phyloP scores from a whole-genome alignment of 1,140 invertebrate genomes.

The Dinothrombium tinctorium region DNA sequence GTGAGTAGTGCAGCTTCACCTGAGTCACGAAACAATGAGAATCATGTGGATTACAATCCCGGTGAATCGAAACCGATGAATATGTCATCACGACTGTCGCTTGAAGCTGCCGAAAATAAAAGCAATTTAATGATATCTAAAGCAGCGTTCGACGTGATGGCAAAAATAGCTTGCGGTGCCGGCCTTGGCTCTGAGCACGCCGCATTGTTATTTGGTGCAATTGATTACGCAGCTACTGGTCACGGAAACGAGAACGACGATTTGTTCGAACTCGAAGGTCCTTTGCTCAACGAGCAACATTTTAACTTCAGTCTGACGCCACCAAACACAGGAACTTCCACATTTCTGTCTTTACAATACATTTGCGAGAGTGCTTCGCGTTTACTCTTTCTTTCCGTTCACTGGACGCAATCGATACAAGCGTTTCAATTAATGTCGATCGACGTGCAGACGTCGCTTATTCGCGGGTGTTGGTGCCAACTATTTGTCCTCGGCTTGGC shows the following conservation, averaged over 20 bases:
- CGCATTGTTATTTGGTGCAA: conserved; percentile 7
- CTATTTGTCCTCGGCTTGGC: conserved; percentile 72
- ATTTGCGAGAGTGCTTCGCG: conserved; percentile 76
- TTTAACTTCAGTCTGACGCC: conserved; percentile 52
- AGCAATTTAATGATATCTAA: conserved; percentile 33
- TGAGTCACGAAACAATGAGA: background rate
- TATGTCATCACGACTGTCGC: too few species aligned
- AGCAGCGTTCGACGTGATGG: conserved; percentile 43
- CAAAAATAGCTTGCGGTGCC: conserved; percentile 27
- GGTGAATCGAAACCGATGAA: conserved; percentile 39
- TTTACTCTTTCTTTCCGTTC: conserved; percentile 60
- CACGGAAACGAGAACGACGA: conserved; percentile 21
- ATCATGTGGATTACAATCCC: conserved; percentile 21
- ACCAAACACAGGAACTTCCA: conserved; percentile 40
- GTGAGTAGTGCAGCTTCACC: background rate
- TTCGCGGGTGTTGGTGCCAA: conserved; percentile 74
- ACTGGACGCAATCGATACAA: conserved; percentile 59
- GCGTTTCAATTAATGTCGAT: conserved; percentile 51
- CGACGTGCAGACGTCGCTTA: conserved; percentile 53
- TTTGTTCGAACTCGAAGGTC: conserved; percentile 27
- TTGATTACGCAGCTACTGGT: conserved; percentile 4
- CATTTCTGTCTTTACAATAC: conserved; percentile 57
- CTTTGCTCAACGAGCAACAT: conserved; percentile 38
- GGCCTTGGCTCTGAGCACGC: conserved; percentile 5
- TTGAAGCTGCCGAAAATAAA: too few species aligned